Base-by-base conservation (phyloP, 2,888 invertebrate species). In the Nowickia ferox region DNA sequence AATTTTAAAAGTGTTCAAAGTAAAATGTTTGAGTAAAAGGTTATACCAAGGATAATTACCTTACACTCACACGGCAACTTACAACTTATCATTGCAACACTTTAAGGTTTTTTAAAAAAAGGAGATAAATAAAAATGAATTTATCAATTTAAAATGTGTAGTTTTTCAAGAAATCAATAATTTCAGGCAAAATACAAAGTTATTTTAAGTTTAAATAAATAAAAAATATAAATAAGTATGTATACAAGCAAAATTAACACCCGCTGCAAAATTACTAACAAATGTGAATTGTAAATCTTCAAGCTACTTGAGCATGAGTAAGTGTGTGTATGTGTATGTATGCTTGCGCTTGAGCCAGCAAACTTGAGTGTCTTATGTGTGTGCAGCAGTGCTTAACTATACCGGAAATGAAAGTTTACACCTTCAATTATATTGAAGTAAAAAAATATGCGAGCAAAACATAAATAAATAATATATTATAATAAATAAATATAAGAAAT, bases 1-100 rank as follows among this genome's bases (percentile, higher is more conserved):
- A 61, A 61, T 17, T n/a, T 13, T 51, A 59, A 10, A 59, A 51
- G 72, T 61, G 53, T 17, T 72, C n/a, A 9, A 51, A 51, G 42
- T 22, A 68, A 42, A 38, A 15, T 53, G 44, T 44, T 61, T 46
- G 63, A 44, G 83, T 83, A 48, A 66, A 65, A 75, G 79, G 86
- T 66, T 86, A 76, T 66, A 15, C 51, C 83, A 86, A 83, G 86
- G 79, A 86, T 83, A 86, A 83, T 76, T 72, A 72, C 75, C 83
- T 76, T 83, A 68, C 66, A 69, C 48, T 71, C 79, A 55, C 6
- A 51, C 30, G 6, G 2, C 51, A 22, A 69, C 51, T 30, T 17
- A 1, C 17, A n/a, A 9, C 46, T 8, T 46, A 30, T 44, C 9
- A 53, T 9, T 65, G 8, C 57, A 11, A 74, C 15, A 59, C 30